phyloP scores from a whole-genome alignment of 2,888 invertebrate species.

The Nemapogon koenigi region DNA sequence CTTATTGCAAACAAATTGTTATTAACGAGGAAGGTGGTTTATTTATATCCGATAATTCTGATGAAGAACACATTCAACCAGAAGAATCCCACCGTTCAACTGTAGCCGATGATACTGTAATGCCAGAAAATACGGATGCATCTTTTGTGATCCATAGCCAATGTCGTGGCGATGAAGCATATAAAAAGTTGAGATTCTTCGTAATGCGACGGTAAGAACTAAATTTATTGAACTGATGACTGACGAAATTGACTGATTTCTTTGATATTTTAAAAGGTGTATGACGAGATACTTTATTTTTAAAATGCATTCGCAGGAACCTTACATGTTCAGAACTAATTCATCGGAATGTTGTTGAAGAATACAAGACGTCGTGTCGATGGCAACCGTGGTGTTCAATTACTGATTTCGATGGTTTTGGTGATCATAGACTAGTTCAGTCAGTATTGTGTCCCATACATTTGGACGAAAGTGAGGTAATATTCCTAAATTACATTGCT shows the following conservation, averaged over 20 bases:
- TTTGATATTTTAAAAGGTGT: slow-evolving; percentile 1
- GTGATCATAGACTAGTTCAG: slow-evolving; percentile 37
- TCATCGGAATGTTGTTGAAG: slow-evolving; percentile 34
- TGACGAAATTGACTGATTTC: no score
- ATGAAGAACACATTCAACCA: slow-evolving; percentile 18
- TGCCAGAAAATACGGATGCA: slow-evolving; percentile 8
- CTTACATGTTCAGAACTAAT: slow-evolving; percentile 43
- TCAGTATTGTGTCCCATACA: slow-evolving; percentile 42
- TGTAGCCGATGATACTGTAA: slow-evolving; percentile 15
- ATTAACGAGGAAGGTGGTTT: slow-evolving; percentile 39
- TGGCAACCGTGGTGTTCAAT: slow-evolving; percentile 50
- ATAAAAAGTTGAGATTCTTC: slow-evolving; percentile 43
- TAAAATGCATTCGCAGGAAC: slow-evolving; percentile 30
- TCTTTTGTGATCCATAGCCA: no score
- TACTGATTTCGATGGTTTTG: slow-evolving; percentile 42
- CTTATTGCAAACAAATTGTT: slow-evolving; percentile 33
- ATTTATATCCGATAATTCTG: slow-evolving; percentile 12
- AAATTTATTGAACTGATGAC: no score
- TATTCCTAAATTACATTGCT: background rate
- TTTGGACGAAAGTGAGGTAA: slow-evolving; percentile 41
- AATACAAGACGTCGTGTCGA: slow-evolving; percentile 33
- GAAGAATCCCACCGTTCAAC: slow-evolving; percentile 21
- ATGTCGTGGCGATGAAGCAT: no score
- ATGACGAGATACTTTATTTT: background rate
- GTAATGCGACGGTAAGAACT: slow-evolving; percentile 35